Evolutionary conservation across 2,113 vertebrate species (phyloP).

Genomic region (Erythrocercus mccallii): DNA sequence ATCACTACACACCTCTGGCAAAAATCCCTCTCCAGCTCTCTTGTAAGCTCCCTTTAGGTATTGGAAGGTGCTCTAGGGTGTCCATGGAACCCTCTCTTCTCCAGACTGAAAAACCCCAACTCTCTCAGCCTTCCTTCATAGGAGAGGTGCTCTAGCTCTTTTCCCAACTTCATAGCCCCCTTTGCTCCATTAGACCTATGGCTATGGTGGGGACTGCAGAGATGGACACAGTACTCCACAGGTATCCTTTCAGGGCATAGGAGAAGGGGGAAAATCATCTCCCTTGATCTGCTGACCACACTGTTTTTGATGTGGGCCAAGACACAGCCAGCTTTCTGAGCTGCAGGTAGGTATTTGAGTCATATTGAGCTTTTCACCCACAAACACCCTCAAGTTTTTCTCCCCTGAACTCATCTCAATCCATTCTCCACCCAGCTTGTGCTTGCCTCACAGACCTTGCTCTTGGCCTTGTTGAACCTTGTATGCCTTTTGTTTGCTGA

Average conservation of each 20-base stretch:
- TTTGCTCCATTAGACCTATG: not conserved
- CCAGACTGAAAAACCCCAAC: not conserved
- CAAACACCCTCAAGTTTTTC: not conserved
- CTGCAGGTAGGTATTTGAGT: not conserved
- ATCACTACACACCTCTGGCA: not conserved
- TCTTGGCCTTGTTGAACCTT: not conserved
- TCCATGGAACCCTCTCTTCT: not conserved
- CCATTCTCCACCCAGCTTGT: not conserved
- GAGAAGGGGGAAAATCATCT: not conserved
- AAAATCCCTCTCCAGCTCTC: not conserved
- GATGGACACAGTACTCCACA: accelerated
- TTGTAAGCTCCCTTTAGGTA: not conserved
- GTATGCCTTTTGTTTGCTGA: not conserved
- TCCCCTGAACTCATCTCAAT: not conserved
- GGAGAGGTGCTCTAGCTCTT: not conserved
- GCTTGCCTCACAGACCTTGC: not conserved
- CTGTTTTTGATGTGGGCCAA: not conserved
- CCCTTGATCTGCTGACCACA: not conserved
- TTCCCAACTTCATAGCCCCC: not conserved
- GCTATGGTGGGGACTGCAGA: not conserved
- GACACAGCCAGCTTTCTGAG: not conserved
- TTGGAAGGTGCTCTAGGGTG: not conserved
- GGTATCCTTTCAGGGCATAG: not conserved
- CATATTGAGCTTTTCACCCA: not conserved
- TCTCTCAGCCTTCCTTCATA: not conserved